Percentiles rank a stretch among this genome's conserved stretches.
phyloP scores from a whole-genome alignment of 2,113 vertebrate genomes.

The Corythoichthys intestinalis region DNA sequence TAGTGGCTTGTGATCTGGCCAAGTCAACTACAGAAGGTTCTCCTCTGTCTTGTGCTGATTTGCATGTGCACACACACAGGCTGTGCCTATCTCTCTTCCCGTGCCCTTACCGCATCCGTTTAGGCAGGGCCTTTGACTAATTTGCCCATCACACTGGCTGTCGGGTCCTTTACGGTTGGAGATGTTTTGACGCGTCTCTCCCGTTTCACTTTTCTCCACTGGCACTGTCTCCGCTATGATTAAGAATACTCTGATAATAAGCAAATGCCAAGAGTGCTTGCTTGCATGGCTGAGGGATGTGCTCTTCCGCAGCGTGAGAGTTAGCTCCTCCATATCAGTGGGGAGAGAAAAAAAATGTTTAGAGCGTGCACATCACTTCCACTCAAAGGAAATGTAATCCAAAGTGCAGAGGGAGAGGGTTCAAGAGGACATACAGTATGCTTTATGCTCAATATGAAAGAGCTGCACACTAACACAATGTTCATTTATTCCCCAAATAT shows the following conservation, averaged over 20 bases:
- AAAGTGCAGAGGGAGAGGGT: conserved; percentile 47
- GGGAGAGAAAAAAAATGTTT: conserved; percentile 34
- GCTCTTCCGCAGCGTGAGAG: conserved; percentile 50
- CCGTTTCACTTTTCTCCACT: conserved; percentile 62
- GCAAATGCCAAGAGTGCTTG: conserved; percentile 64
- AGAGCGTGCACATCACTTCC: conserved; percentile 59
- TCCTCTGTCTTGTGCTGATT: conserved; percentile 56
- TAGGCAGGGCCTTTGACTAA: conserved; percentile 70
- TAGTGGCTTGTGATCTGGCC: conserved; percentile 77
- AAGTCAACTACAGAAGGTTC: conserved; percentile 67
- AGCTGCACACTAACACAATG: conserved; percentile 26
- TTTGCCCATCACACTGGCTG: conserved; percentile 73
- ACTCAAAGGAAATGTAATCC: conserved; percentile 63
- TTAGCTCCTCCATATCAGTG: conserved; percentile 52
- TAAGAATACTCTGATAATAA: conserved; percentile 72
- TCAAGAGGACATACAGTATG: conserved; percentile 40
- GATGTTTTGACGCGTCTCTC: conserved; percentile 74
- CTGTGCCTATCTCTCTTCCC: conserved; percentile 42
- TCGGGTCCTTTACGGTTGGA: conserved; percentile 74
- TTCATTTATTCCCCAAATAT: conserved; percentile 43
- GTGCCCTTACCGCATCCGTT: conserved; percentile 65
- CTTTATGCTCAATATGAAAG: conserved; percentile 53
- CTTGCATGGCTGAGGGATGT: conserved; percentile 52
- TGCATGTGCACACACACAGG: conserved; percentile 37
- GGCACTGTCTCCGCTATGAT: conserved; percentile 67